Evolutionary conservation across 2,888 invertebrate genomes (phyloP).

Genomic region (Chalcis sispes): DNA sequence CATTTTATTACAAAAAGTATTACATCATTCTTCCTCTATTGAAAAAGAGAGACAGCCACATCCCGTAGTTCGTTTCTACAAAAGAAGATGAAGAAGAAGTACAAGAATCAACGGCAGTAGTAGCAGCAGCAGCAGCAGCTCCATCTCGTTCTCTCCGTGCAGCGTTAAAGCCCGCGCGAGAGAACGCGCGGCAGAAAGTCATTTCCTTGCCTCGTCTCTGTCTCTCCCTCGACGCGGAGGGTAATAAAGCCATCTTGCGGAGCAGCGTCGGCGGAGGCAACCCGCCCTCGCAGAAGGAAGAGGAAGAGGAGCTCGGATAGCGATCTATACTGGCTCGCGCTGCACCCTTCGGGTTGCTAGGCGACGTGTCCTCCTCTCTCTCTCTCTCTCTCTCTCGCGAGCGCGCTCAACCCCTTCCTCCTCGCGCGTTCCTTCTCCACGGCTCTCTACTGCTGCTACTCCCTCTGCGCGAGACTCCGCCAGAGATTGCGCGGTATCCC

Average conservation of each 20-base stretch:
- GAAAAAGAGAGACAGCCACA: too few relatives aligned
- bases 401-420: constrained; percentile 32
- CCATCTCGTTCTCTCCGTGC: neutral
- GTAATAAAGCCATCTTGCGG: constrained; percentile 76
- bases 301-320: too few relatives aligned
- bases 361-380: constrained; percentile 63
- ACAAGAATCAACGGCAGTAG: too few relatives aligned
- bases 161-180: neutral
- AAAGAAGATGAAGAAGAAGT: too few relatives aligned
- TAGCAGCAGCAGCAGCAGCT: neutral
- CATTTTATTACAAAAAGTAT: too few relatives aligned
- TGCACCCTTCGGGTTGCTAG: constrained; percentile 59
- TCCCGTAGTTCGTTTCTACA: too few relatives aligned
- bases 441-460: neutral
- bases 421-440: too few relatives aligned
- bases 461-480: neutral
- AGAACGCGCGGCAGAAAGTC: constrained; percentile 45
- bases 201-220: constrained; percentile 45
- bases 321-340: constrained; percentile 68
- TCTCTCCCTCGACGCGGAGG: constrained; percentile 58
- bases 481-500: neutral
- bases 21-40: too few relatives aligned
- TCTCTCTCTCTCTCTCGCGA: constrained; percentile 36
- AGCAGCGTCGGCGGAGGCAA: constrained; percentile 59
- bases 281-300: constrained; percentile 48